These are phyloP conservation scores for Anhinga rufa DNA, from an alignment of 2,113 vertebrate species.

Conservation along the genomic window DNA sequence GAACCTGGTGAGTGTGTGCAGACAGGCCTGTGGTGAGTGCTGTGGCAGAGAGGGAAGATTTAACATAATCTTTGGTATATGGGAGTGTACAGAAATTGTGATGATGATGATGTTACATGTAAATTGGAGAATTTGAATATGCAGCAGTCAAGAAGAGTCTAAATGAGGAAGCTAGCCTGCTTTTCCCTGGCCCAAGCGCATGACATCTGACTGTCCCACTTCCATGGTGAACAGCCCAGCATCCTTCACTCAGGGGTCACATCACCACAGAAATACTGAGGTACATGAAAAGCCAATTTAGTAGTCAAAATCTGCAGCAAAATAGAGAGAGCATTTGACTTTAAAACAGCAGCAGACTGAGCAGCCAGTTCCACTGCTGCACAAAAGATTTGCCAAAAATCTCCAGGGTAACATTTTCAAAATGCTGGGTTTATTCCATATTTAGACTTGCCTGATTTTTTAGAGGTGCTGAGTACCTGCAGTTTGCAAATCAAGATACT, in stretches of 20 bases:
- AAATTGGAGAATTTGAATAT: background rate
- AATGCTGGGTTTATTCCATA: background rate
- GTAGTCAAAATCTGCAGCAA: background rate
- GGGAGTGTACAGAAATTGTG: background rate
- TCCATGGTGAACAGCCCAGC: background rate
- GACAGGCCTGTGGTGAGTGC: background rate
- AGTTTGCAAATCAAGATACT: background rate
- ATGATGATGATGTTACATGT: background rate
- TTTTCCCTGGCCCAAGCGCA: background rate
- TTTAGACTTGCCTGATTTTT: background rate
- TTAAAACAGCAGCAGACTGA: background rate
- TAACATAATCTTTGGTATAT: background rate
- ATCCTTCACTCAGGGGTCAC: background rate
- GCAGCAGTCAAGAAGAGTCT: background rate
- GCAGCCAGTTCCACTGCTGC: background rate
- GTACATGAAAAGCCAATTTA: background rate
- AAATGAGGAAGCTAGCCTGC: background rate
- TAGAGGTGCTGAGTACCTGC: background rate
- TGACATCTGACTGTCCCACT: background rate
- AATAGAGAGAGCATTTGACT: background rate
- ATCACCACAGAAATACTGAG: background rate
- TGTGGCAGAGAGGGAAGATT: background rate
- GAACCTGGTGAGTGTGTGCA: constrained; percentile 87
- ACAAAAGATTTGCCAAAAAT: background rate
- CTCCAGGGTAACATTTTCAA: background rate